Base-by-base conservation (phyloP, 2,113 vertebrate genomes). In the Nycticebus coucang region DNA sequence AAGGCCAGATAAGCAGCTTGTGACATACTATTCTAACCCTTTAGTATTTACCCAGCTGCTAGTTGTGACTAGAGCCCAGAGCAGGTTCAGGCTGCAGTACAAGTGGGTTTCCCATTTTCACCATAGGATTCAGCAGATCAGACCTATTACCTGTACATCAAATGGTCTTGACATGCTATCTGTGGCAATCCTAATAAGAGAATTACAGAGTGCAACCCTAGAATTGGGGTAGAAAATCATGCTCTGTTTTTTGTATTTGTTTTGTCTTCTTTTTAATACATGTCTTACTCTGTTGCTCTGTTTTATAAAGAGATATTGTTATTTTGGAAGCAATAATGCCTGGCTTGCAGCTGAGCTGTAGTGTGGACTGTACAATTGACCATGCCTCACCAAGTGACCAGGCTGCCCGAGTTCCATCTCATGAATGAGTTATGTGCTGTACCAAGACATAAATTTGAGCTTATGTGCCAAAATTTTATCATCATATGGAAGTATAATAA, bases 111-210 rank as follows among this genome's bases (percentile, higher is more conserved):
- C 19, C 55, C 8, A 35, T 87, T 92, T 94, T 62, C 87, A 15
- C 41, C 6, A 88, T 7, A 72, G 5, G 45, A 72, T 10, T 53
- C 55, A 35, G 17, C n/a, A 60, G 41, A 87, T 72, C 45, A 2
- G 53, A 28, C 1, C 81, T 78, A 91, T 50, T 85, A 83, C 59
- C 35, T 41, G 4, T 82, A 75, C 86, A 37, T 89, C 69, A 30
- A 37, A 26, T 59, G 59, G 69, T 59, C 69, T 94, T 81, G 50
- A 90, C 41, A 94, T 14, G 15, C 4, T 64, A 33, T 3, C 11
- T 96, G 57, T 89, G 84, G 17, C 12, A 93, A 86, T 50, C 35
- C 71, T 75, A 90, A 28, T 79, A 89, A 90, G 33, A 83, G 5
- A 84, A 68, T 71, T 53, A 87, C 11, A 53, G 35, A 89, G 30